Evolutionary conservation across 2,797 vertebrate species (phyloP).

Genomic region (Dendrocincla fuliginosa): DNA sequence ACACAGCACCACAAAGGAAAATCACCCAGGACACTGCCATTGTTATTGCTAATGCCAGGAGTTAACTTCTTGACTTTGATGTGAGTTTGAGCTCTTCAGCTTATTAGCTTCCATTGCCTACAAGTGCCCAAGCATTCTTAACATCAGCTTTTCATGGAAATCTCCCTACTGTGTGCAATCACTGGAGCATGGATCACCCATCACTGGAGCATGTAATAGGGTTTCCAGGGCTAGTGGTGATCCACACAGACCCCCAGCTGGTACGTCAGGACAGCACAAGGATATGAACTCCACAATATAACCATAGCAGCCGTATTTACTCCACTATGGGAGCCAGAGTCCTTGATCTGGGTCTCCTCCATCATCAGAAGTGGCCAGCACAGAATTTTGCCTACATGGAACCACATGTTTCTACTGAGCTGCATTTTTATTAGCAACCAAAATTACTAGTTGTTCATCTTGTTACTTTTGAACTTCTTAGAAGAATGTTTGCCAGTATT

Average conservation of each 20-base stretch:
- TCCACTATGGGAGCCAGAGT: background rate
- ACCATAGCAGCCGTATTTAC: background rate
- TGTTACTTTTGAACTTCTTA: background rate
- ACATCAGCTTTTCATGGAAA: background rate
- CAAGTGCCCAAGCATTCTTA: background rate
- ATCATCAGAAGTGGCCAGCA: background rate
- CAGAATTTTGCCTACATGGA: background rate
- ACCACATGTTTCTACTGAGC: background rate
- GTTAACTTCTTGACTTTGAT: conserved; percentile 44
- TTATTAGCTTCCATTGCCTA: background rate
- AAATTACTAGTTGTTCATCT: background rate
- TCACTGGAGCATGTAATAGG: background rate
- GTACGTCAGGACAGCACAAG: background rate
- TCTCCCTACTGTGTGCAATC: background rate
- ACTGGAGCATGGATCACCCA: background rate
- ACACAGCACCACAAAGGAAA: background rate
- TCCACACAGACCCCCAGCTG: background rate
- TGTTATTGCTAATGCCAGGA: background rate
- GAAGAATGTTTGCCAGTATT: background rate
- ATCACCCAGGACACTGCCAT: background rate
- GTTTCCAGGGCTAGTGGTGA: background rate
- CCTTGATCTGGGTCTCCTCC: background rate
- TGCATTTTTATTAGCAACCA: background rate
- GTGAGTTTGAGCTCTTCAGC: background rate
- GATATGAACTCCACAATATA: background rate